These are phyloP conservation scores for Chlorocebus sabaeus DNA, from an alignment of 2,113 vertebrate species.

Conservation along the genomic window DNA sequence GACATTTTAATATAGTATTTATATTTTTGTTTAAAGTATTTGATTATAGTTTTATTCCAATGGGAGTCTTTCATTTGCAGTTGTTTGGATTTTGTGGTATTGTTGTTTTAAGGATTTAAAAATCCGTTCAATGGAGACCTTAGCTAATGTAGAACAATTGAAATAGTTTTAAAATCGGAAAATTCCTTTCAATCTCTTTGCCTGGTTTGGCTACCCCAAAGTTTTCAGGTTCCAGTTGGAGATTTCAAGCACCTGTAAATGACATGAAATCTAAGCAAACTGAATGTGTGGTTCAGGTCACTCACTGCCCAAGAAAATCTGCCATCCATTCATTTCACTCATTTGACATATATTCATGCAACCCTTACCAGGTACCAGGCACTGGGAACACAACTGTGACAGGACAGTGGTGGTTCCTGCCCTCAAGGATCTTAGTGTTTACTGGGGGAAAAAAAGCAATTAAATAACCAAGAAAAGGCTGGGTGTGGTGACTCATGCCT, in stretches of 20 bases:
- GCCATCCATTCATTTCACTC: neutral
- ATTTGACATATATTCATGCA: neutral
- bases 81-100: conserved; percentile 7
- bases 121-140: neutral
- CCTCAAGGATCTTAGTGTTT: neutral
- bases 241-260: neutral
- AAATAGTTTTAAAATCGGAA: conserved; percentile 24
- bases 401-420: neutral
- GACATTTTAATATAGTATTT: conserved; percentile 22
- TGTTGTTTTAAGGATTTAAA: conserved; percentile 7
- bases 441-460: neutral
- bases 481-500: too few relatives aligned
- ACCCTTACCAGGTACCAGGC: neutral
- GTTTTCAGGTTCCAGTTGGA: neutral
- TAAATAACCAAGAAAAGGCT: neutral
- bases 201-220: neutral
- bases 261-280: neutral
- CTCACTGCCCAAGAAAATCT: neutral
- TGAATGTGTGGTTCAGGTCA: neutral
- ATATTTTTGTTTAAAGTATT: conserved; percentile 26
- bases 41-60: conserved; percentile 3
- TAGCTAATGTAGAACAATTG: neutral
- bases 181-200: neutral
- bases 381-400: neutral
- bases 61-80: neutral